These are phyloP conservation scores for Emydura subglobosa DNA, from an alignment of 2,113 vertebrate genomes.

Conservation along the genomic window DNA sequence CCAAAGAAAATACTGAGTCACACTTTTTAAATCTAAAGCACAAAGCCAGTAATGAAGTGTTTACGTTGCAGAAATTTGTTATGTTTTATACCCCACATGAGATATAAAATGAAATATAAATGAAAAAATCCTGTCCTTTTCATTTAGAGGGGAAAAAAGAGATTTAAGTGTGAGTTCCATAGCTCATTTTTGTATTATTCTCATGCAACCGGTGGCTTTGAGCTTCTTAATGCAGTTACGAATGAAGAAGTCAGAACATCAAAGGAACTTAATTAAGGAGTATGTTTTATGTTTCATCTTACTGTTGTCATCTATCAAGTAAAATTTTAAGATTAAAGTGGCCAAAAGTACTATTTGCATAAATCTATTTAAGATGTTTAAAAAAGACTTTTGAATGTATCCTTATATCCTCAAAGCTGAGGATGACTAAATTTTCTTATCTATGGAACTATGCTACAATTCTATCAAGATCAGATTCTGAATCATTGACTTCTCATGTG, in stretches of 20 bases:
- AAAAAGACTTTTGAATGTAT: not conserved
- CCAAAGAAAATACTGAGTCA: not conserved
- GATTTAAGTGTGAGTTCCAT: not conserved
- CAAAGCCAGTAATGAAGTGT: not conserved
- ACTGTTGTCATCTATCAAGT: not conserved
- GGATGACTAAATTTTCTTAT: not conserved
- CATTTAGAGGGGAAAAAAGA: not conserved
- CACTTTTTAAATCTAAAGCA: not conserved
- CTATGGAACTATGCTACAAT: not conserved
- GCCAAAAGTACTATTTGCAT: not conserved
- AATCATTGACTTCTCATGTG: not conserved
- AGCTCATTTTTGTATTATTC: not conserved
- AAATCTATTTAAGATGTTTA: not conserved
- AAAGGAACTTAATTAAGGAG: not conserved
- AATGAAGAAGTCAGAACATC: not conserved
- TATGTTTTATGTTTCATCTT: constrained; percentile 15
- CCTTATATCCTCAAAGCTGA: not conserved
- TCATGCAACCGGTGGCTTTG: not conserved
- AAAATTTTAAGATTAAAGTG: not conserved
- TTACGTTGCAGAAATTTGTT: not conserved
- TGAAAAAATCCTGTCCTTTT: not conserved
- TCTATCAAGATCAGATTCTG: not conserved
- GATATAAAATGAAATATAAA: not conserved
- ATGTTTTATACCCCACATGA: not conserved
- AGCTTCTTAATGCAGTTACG: not conserved